Percentiles rank a stretch among this genome's conserved stretches.
Conservation (phyloP, 2,888 invertebrate species). For the Chymomyza caudatula region DNA sequence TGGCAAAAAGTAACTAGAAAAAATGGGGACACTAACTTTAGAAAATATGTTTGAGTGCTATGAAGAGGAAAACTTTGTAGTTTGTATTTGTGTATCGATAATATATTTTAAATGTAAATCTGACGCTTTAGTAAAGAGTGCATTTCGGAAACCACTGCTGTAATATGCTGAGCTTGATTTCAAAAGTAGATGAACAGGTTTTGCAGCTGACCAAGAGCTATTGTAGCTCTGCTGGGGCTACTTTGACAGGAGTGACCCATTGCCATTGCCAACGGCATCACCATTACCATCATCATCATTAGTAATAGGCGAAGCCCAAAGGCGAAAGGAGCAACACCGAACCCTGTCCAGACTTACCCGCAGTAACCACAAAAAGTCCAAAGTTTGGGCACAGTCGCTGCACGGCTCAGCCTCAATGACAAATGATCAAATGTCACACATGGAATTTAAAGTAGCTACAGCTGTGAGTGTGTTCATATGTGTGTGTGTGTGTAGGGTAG, state of each 20-base stretch:
- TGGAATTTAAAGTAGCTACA: constrained; percentile 70
- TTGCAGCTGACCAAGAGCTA: background rate
- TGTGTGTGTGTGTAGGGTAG: background rate
- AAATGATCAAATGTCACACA: constrained; percentile 73
- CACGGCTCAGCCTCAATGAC: constrained; percentile 46
- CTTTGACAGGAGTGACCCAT: background rate
- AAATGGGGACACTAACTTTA: too few relatives aligned
- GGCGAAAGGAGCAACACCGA: background rate
- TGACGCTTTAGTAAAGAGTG: too few relatives aligned
- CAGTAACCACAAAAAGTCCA: constrained; percentile 52
- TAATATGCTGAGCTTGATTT: background rate
- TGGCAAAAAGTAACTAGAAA: too few relatives aligned
- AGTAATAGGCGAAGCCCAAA: constrained; percentile 51
- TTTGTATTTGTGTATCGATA: too few relatives aligned
- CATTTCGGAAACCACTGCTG: too few relatives aligned
- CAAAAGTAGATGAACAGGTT: background rate
- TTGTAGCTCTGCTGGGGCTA: background rate
- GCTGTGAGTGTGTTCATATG: background rate
- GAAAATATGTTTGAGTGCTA: too few relatives aligned
- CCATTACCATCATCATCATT: constrained; percentile 60
- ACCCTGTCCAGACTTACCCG: constrained; percentile 12
- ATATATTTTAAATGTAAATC: too few relatives aligned
- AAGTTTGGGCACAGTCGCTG: constrained; percentile 12
- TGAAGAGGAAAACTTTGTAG: too few relatives aligned
- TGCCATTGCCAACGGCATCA: background rate